Evolutionary conservation across 2,797 vertebrate genomes (phyloP).

Genomic region (Hirundo rustica): DNA sequence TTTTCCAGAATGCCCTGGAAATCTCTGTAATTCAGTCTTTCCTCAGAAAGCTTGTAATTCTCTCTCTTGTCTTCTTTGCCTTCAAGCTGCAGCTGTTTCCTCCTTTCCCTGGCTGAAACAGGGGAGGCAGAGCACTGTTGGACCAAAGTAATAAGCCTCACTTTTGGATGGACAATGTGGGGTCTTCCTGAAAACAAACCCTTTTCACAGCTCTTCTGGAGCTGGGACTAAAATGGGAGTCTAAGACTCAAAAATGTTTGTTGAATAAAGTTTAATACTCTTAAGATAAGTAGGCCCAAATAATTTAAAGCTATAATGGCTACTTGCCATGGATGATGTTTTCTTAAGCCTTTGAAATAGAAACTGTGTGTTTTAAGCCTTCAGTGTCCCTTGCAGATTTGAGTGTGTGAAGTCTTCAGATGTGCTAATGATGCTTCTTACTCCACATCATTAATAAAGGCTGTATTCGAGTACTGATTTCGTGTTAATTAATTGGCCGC

Average conservation of each 20-base stretch:
- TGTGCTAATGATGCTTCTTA: conserved; percentile 2
- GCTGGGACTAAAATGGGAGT: background rate
- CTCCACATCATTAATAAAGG: background rate
- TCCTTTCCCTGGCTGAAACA: background rate
- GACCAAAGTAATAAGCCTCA: background rate
- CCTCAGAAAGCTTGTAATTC: background rate
- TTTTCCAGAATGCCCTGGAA: background rate
- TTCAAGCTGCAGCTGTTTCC: background rate
- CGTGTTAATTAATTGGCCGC: background rate
- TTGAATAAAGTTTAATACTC: background rate
- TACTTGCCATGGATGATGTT: background rate
- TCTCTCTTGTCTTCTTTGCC: background rate
- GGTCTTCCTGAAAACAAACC: background rate
- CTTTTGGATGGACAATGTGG: background rate
- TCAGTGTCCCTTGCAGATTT: background rate
- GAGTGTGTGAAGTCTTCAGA: conserved; percentile 13
- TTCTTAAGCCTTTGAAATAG: background rate
- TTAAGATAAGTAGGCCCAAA: background rate
- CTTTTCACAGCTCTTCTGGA: background rate
- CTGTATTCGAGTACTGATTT: background rate
- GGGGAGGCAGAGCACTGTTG: background rate
- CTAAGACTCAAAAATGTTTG: background rate
- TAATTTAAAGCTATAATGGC: background rate
- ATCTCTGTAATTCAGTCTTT: background rate
- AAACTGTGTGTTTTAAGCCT: background rate